Percentiles rank a stretch among this genome's conserved stretches.
These are phyloP conservation scores for Brachionus manjavacas DNA, from an alignment of 1,140 invertebrate species.

Conservation along the genomic window DNA sequence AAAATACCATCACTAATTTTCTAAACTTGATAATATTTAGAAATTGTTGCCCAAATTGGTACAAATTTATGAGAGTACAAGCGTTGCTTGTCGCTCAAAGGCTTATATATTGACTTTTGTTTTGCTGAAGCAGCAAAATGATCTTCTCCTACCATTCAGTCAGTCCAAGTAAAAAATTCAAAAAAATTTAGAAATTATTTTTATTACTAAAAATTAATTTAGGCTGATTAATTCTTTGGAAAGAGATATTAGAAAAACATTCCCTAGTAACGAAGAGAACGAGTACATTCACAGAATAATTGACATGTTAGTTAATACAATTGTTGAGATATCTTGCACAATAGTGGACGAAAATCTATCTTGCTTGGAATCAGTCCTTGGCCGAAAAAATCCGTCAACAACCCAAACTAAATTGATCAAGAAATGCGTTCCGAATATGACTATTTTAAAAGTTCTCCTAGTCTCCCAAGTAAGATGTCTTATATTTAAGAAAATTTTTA, in stretches of 20 bases:
- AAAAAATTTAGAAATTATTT: not conserved
- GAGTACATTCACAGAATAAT: slow-evolving; percentile 35
- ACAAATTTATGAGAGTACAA: slow-evolving; percentile 32
- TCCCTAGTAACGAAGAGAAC: not conserved
- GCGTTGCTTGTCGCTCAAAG: not conserved
- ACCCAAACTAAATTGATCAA: slow-evolving; percentile 51
- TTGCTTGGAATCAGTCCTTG: slow-evolving; percentile 48
- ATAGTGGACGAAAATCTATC: slow-evolving; percentile 47
- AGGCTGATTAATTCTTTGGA: slow-evolving; percentile 25
- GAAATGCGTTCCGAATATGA: slow-evolving; percentile 48
- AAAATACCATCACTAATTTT: not conserved
- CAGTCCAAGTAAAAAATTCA: not conserved
- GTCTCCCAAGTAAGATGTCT: slow-evolving; percentile 48
- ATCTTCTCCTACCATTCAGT: slow-evolving; percentile 20
- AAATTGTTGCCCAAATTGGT: slow-evolving; percentile 17
- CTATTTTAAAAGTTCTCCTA: slow-evolving; percentile 50
- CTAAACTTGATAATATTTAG: not conserved
- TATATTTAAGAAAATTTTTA: not conserved
- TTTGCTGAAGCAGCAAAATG: slow-evolving; percentile 1
- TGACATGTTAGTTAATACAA: not conserved
- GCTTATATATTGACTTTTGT: slow-evolving; percentile 39
- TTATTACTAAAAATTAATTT: not conserved
- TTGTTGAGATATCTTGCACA: not conserved
- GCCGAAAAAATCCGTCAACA: slow-evolving; percentile 52
- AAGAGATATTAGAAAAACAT: slow-evolving; percentile 18